Base-by-base conservation (phyloP, 2,797 vertebrate genomes). In the Myotis pilosus region DNA sequence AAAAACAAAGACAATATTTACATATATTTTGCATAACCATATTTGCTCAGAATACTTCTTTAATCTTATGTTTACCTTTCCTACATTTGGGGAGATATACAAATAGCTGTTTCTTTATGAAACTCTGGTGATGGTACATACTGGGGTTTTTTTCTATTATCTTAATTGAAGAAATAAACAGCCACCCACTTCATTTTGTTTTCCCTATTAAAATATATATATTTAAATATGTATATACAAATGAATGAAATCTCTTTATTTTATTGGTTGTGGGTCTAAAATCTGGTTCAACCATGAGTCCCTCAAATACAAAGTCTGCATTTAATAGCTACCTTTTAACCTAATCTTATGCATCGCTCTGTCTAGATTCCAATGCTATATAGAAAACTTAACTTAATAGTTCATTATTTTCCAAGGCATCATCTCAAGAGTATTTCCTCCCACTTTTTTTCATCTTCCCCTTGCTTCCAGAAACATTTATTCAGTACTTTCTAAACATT, bases 1-100 rank as follows among this genome's bases (percentile, higher is more conserved):
- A 22, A 22, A 60, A 89, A 80, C 8, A 80, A 74, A 62, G 69
- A 82, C 41, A 51, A 76, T 96, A 64, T 92, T 95, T 92, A 55
- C 41, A 15, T 53, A n/a, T 49, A 47, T 91, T 86, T 79, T 80
- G 85, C 66, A 71, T 19, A 74, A 68, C 38, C 72, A 16, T 93
- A 89, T 87, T 89, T 76, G 85, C n/a, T 89, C 30, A 80, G 75
- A 91, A 22, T 47, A 47, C 17, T 72, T 81, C 19, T 79, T 90
- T 85, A 20, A 30, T 87, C n/a, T 53, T 57, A 41, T 72, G 86
- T 92, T 64, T 64, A 6, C 28, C 12, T 62, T 62, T 30, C 5
- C 6, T 62, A 64, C 60, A 30, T 87, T 60, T 4, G 5, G 0
- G 22, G 22, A 8, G 3, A 13, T 51, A 60, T 78, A 57, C 62